Base-by-base conservation (phyloP, 2,888 invertebrate genomes). In the Reticulitermes lucifugus region DNA sequence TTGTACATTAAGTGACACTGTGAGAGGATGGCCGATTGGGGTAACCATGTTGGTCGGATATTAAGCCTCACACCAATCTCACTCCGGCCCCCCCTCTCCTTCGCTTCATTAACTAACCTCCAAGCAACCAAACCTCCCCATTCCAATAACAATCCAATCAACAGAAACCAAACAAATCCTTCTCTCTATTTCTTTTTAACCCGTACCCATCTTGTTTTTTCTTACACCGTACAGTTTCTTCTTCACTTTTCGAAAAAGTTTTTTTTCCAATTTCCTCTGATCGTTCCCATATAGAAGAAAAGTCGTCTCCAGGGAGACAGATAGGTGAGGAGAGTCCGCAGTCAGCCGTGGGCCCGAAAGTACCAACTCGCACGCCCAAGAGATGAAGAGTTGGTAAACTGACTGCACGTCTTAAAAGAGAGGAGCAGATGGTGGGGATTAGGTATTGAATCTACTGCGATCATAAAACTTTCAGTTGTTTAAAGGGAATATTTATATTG, bases 111-210 rank as follows among this genome's bases (percentile, higher is more conserved):
- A 73, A 73, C 73, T 73, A 73, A 41, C 73, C 73, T 21, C 73
- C 73, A 65, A 65, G 25, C 65, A 65, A 65, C 65, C 25, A 65
- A 29, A 29, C 73, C 73, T 41, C 41, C 41, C 41, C 73, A 29
- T 35, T 41, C 73, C 73, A 41, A 73, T 73, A 73, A 73, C 73
- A 73, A 73, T 73, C 73, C 73, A 73, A 73, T 73, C 73, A 73
- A 18, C 73, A 41, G 73, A 73, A 73, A 41, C 73, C 73, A 73
- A 73, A 73, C 73, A 73, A 73, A 73, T 73, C 41, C 73, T 41
- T 21, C 41, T 41, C 73, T 35, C 73, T 73, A 1, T 46, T 1
- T 70, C 29, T 41, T 73, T 41, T 73, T 73, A 73, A 73, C 35
- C 21, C n/a, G 10, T 21, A 14, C 22, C 21, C 73, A 25, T 73